Evolutionary conservation across 2,797 vertebrate species (phyloP), one percentile per base, ranked within the genome.

Genomic region (Geotrypetes seraphini): DNA sequence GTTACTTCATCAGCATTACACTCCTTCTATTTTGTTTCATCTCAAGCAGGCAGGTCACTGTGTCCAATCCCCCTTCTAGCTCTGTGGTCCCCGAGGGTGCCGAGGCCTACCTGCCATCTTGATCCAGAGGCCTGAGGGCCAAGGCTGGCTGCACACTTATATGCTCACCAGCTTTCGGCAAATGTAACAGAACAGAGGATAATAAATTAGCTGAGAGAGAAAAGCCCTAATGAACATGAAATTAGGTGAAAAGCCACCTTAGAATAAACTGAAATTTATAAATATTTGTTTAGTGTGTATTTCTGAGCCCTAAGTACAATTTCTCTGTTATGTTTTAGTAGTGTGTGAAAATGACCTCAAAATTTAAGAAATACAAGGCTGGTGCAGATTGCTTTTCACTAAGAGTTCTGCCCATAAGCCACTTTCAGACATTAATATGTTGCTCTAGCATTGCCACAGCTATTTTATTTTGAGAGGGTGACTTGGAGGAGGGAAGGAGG

Each of bases 1-100:
- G 68, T 68, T 69, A 69, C 62, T 74, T 79, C 66, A 74, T 79
- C 66, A 72, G 66, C 58, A 64, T 77, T 82, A 72, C 66, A 75
- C 64, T 53, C 58, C 63, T 80, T 67, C 57, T 73, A 57, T 64
- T 79, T 73, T 59, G 46, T 73, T 60, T 69, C 60, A 57, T 74
- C 58, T 79, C 56, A 57, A 60, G 51, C 57, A 71, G 70, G 72
- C 33, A 47, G 76, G 74, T 81, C 73, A 73, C 64, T 25, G 48
- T 71, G 64, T 72, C 65, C 69, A 83, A 72, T 72, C 60, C 51
- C 71, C 66, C 65, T 75, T 60, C 63, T 71, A 63, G 59, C 65
- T 66, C 31, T 53, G 42, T 45, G 38, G 5, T 71, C 69, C 67
- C 69, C 36, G 1, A 66, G 63, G 75, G 62, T 70, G 47, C 34